A percentile compares a stretch with the other conserved stretches of the same genome.
These are phyloP conservation scores for Drosophila koepferae DNA, from an alignment of 2,888 invertebrate species.

Conservation along the genomic window DNA sequence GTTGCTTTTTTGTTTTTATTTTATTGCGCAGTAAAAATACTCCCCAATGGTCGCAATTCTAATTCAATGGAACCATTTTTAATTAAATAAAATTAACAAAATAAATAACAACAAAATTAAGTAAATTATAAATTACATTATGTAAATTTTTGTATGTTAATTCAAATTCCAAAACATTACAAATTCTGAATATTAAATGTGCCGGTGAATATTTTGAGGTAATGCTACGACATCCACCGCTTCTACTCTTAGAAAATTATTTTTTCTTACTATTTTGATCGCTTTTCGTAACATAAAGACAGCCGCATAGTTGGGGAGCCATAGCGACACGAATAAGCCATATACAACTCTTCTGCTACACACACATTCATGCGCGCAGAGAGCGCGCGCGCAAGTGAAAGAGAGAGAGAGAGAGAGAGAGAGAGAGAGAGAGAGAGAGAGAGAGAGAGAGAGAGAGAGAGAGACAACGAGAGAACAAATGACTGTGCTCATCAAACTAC, in stretches of 20 bases:
- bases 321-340: not conserved
- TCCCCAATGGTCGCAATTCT: constrained; percentile 39
- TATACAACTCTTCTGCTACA: constrained; percentile 7
- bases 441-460: not conserved
- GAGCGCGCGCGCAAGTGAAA: not conserved
- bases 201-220: constrained; percentile 10
- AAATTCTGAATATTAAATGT: constrained; percentile 30
- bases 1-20: constrained; percentile 55
- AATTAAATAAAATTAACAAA: constrained; percentile 35
- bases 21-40: constrained; percentile 74
- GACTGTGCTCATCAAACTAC: constrained; percentile 36
- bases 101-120: constrained; percentile 30
- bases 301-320: constrained; percentile 19
- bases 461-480: not conserved
- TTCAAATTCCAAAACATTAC: constrained; percentile 18
- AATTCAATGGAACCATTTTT: constrained; percentile 59
- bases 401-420: not conserved
- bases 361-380: not conserved
- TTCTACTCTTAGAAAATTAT: not conserved
- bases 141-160: not conserved
- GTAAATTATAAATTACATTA: constrained; percentile 14
- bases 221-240: constrained; percentile 43
- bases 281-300: not conserved
- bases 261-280: not conserved
- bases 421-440: not conserved